Base-by-base conservation (phyloP, 1,140 invertebrate species). In the Zeugodacus cucurbitae region DNA sequence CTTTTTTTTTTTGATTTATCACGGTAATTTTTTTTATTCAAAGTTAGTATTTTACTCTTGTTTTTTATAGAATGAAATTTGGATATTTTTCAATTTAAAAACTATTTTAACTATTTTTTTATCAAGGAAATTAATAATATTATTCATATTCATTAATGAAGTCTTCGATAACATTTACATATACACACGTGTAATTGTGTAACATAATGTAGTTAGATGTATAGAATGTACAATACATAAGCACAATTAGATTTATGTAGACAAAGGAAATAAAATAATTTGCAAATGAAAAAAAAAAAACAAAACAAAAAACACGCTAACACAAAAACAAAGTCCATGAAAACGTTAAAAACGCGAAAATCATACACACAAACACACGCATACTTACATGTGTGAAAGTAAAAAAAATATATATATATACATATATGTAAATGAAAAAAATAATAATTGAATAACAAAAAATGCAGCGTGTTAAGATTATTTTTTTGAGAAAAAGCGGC, bases 81-180 rank as follows among this genome's bases (percentile, higher is more conserved):
- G 10, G 2, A 48, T 3, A 14, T 48, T 48, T 48, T 48, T 11
- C 11, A 14, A 8, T 11, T 14, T 44, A n/a, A n/a, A n/a, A n/a
- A n/a, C n/a, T n/a, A n/a, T n/a, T n/a, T n/a, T n/a, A n/a, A n/a
- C n/a, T n/a, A n/a, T 54, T 17, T 37, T 74, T 41, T 22, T 74
- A 3, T 20, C 20, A 37, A 34, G 20, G 5, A 70, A 32, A 5
- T 70, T 20, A 41, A 17, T 70, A n/a, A 59, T 70, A 14, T 41
- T 37, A 3, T 82, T 82, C 74, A 82, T 48, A 82, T 44, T 82
- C 74, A 82, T 82, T 48, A 82, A 48, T 82, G 41, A 82, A 82
- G 74, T 82, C 74, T 48, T 82, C 74, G 74, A 37, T 82, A 82
- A 86, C 57, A 86, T 86, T 86, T 86, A 86, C 85, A 86, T 54